Base-by-base conservation (phyloP, 2,797 vertebrate species). In the Threskiornis aethiopicus region DNA sequence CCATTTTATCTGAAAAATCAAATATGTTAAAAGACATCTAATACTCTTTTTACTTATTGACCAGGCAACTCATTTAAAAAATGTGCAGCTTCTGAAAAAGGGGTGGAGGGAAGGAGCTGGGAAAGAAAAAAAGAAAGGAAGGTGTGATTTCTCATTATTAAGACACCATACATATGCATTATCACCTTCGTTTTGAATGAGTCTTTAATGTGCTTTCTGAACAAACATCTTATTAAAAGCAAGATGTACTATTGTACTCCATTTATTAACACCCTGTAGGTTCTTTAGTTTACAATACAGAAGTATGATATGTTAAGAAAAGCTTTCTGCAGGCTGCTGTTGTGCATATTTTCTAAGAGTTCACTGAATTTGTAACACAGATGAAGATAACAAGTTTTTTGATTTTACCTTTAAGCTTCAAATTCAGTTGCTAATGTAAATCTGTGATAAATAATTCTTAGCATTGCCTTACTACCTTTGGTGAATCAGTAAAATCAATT, bases 211-310 rank as follows among this genome's bases (percentile, higher is more conserved):
- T 83, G 29, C 54, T 77, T 81, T 96, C 84, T 89, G 88, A 90
- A 87, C 75, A 97, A 96, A 72, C n/a, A 62, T 59, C 93, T 86
- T 94, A 93, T 87, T 94, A 95, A 96, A 96, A 91, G 85, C 54
- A 94, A 92, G 94, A 88, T 76, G 73, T 86, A 75, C 65, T 51
- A 83, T 94, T 93, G 67, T 84, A 55, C 64, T 91, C 39, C 81
- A 62, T 87, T 96, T 95, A 96, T 97, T 97, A 97, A 70, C 86
- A 93, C 65, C 28, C 61, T 84, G 39, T 47, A 92, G 62, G 49
- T 77, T 77, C 77, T 92, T 91, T 59, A 81, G 47, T 79, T 89
- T 87, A 69, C 33, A 70, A 51, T 14, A 29, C 39, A 44, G 57
- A 73, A 67, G 61, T 57, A 67, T 47, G 42, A 22, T 93, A 76